Evolutionary conservation across 2,113 vertebrate genomes (phyloP).

Genomic region (Sturnus vulgaris): DNA sequence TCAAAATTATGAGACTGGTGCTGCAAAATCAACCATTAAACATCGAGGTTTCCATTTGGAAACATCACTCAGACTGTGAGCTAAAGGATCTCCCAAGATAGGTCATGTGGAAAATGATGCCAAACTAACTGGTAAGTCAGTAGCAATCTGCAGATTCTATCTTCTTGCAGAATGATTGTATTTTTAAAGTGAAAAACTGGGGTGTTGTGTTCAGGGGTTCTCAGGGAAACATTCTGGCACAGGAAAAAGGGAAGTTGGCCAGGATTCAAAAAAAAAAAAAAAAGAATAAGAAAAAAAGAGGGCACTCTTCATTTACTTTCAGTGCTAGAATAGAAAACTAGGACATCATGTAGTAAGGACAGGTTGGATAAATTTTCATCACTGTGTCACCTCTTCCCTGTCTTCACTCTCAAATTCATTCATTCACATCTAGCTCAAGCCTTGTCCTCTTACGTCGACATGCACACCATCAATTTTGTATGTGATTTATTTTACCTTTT

Average conservation of each 20-base stretch:
- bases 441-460: neutral
- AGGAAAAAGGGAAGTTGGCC: neutral
- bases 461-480: neutral
- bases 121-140: constrained; percentile 17
- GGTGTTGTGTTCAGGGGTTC: constrained; percentile 57
- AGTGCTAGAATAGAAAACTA: constrained; percentile 14
- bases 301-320: neutral
- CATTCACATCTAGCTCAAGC: neutral
- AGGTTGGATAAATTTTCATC: constrained; percentile 33
- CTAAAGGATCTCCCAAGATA: constrained; percentile 14
- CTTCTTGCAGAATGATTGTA: constrained; percentile 2
- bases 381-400: neutral
- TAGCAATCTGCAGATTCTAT: constrained; percentile 11
- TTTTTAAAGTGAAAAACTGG: constrained; percentile 56
- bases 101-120: constrained; percentile 30
- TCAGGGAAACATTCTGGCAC: constrained; percentile 32
- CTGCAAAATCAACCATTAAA: constrained; percentile 27
- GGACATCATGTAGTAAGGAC: constrained; percentile 30
- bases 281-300: neutral
- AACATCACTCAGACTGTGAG: neutral
- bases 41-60: neutral
- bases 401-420: neutral
- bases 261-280: neutral
- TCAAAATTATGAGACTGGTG: neutral
- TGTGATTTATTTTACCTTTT: neutral